Conservation (phyloP, 2,113 vertebrate species). For the Nannospalax galili region DNA sequence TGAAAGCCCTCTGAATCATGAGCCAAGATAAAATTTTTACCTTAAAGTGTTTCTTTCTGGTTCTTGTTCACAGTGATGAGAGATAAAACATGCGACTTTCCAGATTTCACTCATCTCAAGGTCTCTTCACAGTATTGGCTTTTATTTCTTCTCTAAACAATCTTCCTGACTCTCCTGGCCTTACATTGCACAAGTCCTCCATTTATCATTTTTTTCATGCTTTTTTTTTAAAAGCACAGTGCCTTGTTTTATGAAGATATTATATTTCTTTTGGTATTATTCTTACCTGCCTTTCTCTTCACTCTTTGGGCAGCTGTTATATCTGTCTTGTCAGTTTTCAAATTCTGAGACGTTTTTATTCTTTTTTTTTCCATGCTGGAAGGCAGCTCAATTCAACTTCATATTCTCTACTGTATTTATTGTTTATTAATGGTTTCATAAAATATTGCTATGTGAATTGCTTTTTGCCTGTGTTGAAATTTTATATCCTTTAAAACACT, state of each 20-base stretch:
- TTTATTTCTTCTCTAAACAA: conserved; percentile 7
- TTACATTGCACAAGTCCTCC: background rate
- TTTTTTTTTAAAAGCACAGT: background rate
- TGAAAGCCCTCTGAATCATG: background rate
- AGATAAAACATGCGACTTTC: background rate
- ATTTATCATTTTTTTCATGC: background rate
- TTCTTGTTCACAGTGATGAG: background rate
- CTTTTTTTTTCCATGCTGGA: background rate
- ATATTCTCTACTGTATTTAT: background rate
- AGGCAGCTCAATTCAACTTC: background rate
- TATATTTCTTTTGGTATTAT: background rate
- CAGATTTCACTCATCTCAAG: background rate
- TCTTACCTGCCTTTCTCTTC: background rate
- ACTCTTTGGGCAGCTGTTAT: background rate
- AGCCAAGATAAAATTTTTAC: background rate
- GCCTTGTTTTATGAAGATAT: too few relatives aligned
- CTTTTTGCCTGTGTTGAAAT: conserved; percentile 25
- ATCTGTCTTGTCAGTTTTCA: background rate
- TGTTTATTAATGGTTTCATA: background rate
- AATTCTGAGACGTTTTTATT: background rate
- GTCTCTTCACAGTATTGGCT: background rate
- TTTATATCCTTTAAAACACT: background rate
- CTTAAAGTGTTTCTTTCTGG: too few relatives aligned
- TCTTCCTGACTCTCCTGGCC: background rate
- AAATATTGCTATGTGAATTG: background rate